Evolutionary conservation across 2,888 invertebrate genomes (phyloP), one percentile per base, ranked within the genome.

Genomic region (Cryptocheilus praepositus): DNA sequence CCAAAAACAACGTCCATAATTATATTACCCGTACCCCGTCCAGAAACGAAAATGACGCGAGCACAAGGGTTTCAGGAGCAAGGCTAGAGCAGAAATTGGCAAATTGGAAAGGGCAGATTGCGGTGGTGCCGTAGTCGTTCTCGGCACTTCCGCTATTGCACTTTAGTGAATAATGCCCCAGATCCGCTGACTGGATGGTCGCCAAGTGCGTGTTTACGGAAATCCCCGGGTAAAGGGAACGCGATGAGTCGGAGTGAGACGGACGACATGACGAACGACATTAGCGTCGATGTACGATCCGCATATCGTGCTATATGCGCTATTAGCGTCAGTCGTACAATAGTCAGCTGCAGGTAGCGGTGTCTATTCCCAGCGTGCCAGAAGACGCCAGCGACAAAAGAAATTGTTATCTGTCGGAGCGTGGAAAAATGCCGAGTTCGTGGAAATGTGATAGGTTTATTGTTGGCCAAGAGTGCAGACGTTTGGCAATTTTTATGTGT

Each of bases 161-260:
- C 16, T 73, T 73, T 60, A 71, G 60, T 68, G 73, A 73, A 75
- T 77, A 79, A 71, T 70, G 61, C 62, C 59, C 65, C 70, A 51
- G 59, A 61, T 71, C 75, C 70, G 58, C 64, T 7, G 64, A 67
- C 70, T 83, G 83, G 83, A 74, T 44, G 21, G 0, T 0, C 56
- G 82, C 83, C 83, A 83, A 77, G 74, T 76, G 77, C 81, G 76
- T 83, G 83, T 83, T 83, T 83, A 83, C 83, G 83, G 83, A 83
- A 83, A 82, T 79, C 70, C 63, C 65, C 63, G 18, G 53, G 46
- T 55, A 19, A 46, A 51, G 55, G 63, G 71, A 70, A 62, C 36
- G 21, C 22, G 74, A 61, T 67, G 67, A 70, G 61, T 56, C 46
- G 46, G 13, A 44, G 58, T 18, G 70, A 36, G 36, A 36, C 60